A percentile compares a stretch with the other conserved stretches of the same genome.
phyloP scores from a whole-genome alignment of 2,797 vertebrate genomes.

The Labeo calbasu region DNA sequence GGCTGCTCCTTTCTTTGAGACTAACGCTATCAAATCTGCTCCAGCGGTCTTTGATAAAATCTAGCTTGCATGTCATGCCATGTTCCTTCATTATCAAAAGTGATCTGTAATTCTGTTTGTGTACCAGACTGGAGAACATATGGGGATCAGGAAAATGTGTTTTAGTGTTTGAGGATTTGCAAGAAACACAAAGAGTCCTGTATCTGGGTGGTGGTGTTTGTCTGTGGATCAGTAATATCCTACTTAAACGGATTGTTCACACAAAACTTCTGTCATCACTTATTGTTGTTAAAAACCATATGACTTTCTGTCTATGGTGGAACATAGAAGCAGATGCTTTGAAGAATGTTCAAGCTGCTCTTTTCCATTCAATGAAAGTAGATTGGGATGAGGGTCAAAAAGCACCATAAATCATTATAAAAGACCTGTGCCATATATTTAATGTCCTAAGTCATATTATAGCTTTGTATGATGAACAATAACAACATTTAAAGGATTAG shows the following conservation, averaged over 20 bases:
- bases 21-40: constrained; percentile 62
- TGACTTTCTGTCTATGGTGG: background rate
- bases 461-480: no score
- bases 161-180: constrained; percentile 9
- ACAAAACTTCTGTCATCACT: background rate
- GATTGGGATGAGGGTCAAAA: background rate
- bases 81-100: background rate
- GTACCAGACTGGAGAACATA: background rate
- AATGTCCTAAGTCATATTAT: background rate
- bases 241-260: background rate
- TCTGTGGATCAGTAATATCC: constrained; percentile 12
- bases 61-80: constrained; percentile 17
- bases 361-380: background rate
- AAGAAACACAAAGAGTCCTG: background rate
- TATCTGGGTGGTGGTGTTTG: constrained; percentile 1
- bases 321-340: background rate
- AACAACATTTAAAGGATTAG: no score
- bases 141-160: constrained; percentile 9
- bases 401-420: background rate
- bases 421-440: background rate
- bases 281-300: background rate
- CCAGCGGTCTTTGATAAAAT: constrained; percentile 38
- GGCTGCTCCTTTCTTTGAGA: constrained; percentile 58
- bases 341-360: background rate
- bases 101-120: background rate